These are phyloP conservation scores for Hucho hucho DNA, from an alignment of 2,113 vertebrate genomes.

Conservation along the genomic window DNA sequence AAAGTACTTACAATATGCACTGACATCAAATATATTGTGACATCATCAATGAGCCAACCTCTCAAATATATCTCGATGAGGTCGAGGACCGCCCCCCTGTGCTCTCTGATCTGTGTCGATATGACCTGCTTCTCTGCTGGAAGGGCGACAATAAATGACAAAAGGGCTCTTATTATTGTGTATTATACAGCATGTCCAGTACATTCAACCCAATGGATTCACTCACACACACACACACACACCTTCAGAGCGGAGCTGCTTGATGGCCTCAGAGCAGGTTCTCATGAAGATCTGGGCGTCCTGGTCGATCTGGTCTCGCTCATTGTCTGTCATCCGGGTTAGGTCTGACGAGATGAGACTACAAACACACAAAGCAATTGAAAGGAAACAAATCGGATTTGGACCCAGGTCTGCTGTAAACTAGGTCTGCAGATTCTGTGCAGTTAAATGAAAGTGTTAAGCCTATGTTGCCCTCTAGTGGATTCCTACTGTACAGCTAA, in stretches of 20 bases:
- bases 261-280: slow-evolving; percentile 92
- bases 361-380: slow-evolving; percentile 18
- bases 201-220: not conserved
- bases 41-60: slow-evolving; percentile 70
- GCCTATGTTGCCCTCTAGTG: too few relatives aligned
- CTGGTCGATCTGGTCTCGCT: slow-evolving; percentile 97
- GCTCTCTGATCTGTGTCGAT: slow-evolving; percentile 87
- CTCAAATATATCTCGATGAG: slow-evolving; percentile 88
- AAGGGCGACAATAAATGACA: slow-evolving; percentile 15
- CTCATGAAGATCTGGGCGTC: slow-evolving; percentile 96
- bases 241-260: slow-evolving; percentile 86
- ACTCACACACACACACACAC: not conserved
- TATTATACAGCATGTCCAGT: not conserved
- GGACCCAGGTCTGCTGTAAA: too few relatives aligned
- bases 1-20: not conserved
- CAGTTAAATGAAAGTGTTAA: too few relatives aligned
- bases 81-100: slow-evolving; percentile 86
- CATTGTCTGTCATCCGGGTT: slow-evolving; percentile 88
- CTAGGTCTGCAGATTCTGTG: too few relatives aligned
- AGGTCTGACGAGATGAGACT: slow-evolving; percentile 89
- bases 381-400: too few relatives aligned
- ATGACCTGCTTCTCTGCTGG: slow-evolving; percentile 81
- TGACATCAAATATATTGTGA: not conserved
- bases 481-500: too few relatives aligned
- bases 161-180: not conserved